Conservation (phyloP, 1,140 invertebrate genomes). For the Trigoniulus corallinus region DNA sequence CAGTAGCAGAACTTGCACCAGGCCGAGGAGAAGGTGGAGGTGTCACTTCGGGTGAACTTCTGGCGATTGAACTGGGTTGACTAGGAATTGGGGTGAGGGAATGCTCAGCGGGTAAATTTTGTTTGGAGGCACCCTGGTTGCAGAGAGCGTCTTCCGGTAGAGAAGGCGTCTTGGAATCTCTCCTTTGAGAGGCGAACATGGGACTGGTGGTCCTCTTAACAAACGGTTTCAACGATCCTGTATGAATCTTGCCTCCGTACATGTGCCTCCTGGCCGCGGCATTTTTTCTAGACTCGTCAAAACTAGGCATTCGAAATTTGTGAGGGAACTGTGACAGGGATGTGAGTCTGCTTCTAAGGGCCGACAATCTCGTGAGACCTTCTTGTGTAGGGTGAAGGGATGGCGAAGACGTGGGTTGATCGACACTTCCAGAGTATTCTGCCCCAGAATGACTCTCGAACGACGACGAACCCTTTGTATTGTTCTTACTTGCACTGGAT, state of each 20-base stretch:
- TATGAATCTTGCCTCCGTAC: not conserved
- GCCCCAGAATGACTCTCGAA: not conserved
- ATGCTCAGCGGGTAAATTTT: no score
- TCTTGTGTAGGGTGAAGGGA: not conserved
- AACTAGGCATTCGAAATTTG: not conserved
- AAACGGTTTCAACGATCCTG: not conserved
- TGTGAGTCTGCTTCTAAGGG: not conserved
- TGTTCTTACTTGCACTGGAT: conserved; percentile 24
- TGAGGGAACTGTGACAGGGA: not conserved
- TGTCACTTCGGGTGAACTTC: not conserved
- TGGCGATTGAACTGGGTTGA: conserved; percentile 1
- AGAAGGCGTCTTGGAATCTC: no score
- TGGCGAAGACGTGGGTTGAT: not conserved
- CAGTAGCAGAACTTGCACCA: conserved; percentile 13
- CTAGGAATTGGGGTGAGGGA: conserved; percentile 7
- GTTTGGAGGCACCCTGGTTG: no score
- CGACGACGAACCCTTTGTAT: conserved; percentile 11
- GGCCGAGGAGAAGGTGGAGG: not conserved
- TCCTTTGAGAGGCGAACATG: not conserved
- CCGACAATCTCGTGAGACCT: not conserved
- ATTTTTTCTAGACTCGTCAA: not conserved
- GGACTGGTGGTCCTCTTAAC: conserved; percentile 5
- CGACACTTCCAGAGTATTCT: not conserved
- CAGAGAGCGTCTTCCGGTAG: no score
- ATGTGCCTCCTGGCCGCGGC: not conserved